phyloP scores from a whole-genome alignment of 2,888 invertebrate species.

The Cyrtodaria siliqua region DNA sequence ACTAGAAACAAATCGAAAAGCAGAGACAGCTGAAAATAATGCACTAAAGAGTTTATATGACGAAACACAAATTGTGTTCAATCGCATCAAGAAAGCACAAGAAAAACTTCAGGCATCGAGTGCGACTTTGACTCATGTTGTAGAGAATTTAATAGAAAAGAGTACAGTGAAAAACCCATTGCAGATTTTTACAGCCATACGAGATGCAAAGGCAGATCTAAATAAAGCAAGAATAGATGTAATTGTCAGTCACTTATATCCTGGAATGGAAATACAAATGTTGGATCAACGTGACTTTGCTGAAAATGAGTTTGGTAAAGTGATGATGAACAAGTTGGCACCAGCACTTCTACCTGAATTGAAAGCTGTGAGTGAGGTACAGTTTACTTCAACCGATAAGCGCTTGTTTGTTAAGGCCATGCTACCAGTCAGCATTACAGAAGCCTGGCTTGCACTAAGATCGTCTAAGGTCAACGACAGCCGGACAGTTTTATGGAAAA shows the following conservation, averaged over 20 bases:
- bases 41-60: not conserved
- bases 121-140: too few species aligned
- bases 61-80: too few species aligned
- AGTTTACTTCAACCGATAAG: not conserved
- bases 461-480: not conserved
- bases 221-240: not conserved
- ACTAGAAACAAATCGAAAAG: too few species aligned
- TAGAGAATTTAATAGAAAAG: not conserved
- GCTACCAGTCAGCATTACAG: conserved; percentile 2
- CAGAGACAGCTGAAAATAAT: not conserved
- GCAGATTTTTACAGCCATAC: not conserved
- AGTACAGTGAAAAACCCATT: conserved; percentile 1
- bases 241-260: conserved; percentile 3
- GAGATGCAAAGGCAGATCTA: not conserved
- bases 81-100: too few species aligned
- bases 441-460: conserved; percentile 7
- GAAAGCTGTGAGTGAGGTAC: too few species aligned
- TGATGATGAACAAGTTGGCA: too few species aligned
- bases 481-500: conserved; percentile 1
- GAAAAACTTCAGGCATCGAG: too few species aligned
- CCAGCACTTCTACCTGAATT: too few species aligned
- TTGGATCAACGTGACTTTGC: not conserved
- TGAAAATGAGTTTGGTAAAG: too few species aligned
- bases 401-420: conserved; percentile 7
- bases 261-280: conserved; percentile 2